Percentiles rank a stretch among this genome's conserved stretches.
These are phyloP conservation scores for Perdix hodgsoniae DNA, from an alignment of 2,797 vertebrate species.

Conservation along the genomic window DNA sequence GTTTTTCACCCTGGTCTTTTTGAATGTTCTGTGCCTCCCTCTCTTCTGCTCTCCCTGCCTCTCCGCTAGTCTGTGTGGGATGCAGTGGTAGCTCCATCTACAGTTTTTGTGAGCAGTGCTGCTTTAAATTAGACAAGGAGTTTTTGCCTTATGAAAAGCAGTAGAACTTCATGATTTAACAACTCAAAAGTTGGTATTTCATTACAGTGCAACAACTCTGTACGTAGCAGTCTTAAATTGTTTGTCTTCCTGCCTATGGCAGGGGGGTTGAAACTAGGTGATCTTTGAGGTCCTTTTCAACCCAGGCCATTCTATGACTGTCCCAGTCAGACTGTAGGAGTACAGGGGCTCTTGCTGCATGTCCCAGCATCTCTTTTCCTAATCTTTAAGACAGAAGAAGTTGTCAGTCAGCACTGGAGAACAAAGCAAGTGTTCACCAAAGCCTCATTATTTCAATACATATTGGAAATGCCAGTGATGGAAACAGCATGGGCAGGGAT, in stretches of 20 bases:
- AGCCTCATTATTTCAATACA: not conserved
- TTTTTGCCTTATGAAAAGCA: not conserved
- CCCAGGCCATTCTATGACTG: no score
- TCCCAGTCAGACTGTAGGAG: not conserved
- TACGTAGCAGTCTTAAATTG: no score
- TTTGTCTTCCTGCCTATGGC: no score
- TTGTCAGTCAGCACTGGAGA: not conserved
- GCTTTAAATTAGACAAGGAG: not conserved
- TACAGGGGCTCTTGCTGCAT: not conserved
- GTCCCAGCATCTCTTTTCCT: not conserved
- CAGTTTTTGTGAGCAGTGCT: not conserved
- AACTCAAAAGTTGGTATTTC: no score
- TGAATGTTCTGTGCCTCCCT: not conserved
- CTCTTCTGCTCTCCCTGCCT: rapidly evolving
- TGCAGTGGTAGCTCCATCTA: rapidly evolving
- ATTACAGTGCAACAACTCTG: no score
- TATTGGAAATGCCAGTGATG: not conserved
- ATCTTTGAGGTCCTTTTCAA: no score
- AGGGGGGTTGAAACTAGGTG: no score
- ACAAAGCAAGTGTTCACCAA: not conserved
- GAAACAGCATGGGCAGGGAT: not conserved
- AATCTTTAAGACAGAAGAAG: not conserved
- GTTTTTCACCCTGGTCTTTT: not conserved
- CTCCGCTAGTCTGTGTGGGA: not conserved
- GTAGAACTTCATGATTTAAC: no score